Conservation (phyloP, 2,888 invertebrate species). For the Gymnocheta viridis region DNA sequence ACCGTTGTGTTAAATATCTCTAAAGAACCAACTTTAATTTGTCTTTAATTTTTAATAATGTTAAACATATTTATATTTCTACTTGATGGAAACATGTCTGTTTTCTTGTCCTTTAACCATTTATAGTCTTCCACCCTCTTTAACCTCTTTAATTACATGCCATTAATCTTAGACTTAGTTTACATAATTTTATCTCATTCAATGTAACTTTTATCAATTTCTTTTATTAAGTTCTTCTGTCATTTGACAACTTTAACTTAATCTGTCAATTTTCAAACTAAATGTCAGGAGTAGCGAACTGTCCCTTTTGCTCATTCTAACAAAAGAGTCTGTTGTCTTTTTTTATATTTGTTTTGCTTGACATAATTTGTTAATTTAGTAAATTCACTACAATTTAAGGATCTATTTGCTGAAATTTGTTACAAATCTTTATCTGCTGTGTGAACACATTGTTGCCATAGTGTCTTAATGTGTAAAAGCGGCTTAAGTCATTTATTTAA, state of each 20-base stretch:
- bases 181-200: conserved; percentile 59
- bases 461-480: conserved; percentile 58
- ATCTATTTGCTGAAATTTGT: conserved; percentile 63
- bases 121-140: conserved; percentile 22
- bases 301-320: conserved; percentile 11
- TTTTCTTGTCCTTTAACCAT: not conserved
- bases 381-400: conserved; percentile 62
- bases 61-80: not conserved
- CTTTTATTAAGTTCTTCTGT: conserved; percentile 70
- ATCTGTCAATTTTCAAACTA: conserved; percentile 77
- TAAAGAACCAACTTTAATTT: not conserved
- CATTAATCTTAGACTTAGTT: conserved; percentile 61
- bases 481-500: conserved; percentile 66
- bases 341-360: conserved; percentile 55
- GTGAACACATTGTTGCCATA: conserved; percentile 66
- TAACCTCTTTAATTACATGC: conserved; percentile 51
- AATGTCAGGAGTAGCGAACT: conserved; percentile 37
- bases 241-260: conserved; percentile 72
- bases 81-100: not conserved
- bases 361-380: conserved; percentile 69
- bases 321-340: not conserved
- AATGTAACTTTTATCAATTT: conserved; percentile 12
- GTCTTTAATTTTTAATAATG: not conserved
- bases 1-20: not conserved
- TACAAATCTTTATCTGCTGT: conserved; percentile 64